Evolutionary conservation across 2,797 vertebrate species (phyloP), one percentile per base, ranked within the genome.

Genomic region (Gymnodraco acuticeps): DNA sequence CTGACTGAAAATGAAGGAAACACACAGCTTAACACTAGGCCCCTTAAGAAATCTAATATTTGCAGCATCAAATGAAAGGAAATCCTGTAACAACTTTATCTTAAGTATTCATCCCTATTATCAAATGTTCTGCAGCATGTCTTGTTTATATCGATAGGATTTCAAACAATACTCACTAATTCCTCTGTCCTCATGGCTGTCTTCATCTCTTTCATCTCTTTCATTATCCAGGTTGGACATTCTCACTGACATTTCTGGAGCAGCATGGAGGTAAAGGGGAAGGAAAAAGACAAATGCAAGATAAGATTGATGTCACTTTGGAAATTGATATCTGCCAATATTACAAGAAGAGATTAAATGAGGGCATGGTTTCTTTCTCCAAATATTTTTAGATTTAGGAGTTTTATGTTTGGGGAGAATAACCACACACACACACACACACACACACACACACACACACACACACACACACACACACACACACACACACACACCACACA

Each of bases 171-270:
- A 87, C 97, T 95, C 89, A 99, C 98, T 99, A 94, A 99, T 99
- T 80, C 98, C 98, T 91, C 98, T 93, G 94, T 99, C 98, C 73
- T 99, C 98, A 0, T 97, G 98, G 89, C 97, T 98, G 94, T 99
- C 98, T 0, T 99, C 98, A 0, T 99, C 98, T 47, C 98, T 90
- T 90, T 99, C 98, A 0, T 99, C 98, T 75, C 98, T 90, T 60
- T 99, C 98, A 0, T 99, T 99, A 60, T 99, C 98, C 90, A 99
- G 94, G 95, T 99, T 99, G 66, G 98, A 99, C 98, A 99, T 99
- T 10, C 98, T 95, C 89, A 99, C 98, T 0, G 98, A 99, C 97
- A 99, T 99, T 92, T 99, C 98, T 99, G 83, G 67, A 89, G 82
- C 75, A 72, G 23, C 13, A 46, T 2, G 33, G 11, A 66, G 41